These are phyloP conservation scores for Limosa lapponica DNA, from an alignment of 2,797 vertebrate species.

Conservation along the genomic window DNA sequence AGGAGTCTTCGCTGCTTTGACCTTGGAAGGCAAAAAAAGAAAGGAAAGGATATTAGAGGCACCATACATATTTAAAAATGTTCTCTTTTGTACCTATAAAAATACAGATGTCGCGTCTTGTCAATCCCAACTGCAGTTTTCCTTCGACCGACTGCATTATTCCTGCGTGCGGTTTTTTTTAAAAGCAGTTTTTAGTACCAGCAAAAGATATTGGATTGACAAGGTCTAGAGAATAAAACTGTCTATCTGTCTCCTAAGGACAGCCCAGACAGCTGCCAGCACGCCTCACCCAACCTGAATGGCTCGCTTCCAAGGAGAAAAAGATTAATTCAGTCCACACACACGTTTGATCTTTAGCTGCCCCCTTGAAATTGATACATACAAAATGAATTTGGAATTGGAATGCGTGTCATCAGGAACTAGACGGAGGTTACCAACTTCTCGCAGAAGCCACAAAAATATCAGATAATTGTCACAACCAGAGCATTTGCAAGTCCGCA, in stretches of 20 bases:
- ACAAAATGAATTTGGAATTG: background rate
- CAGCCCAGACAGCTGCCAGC: background rate
- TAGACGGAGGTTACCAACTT: background rate
- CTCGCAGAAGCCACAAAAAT: background rate
- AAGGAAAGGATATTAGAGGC: background rate
- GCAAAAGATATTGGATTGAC: background rate
- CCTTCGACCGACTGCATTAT: background rate
- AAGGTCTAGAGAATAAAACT: background rate
- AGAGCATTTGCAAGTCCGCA: background rate
- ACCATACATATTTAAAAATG: fast-evolving
- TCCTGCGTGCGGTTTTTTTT: background rate
- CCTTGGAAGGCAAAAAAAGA: conserved; percentile 22
- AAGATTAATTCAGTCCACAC: conserved; percentile 4
- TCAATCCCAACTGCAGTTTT: background rate
- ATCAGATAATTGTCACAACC: background rate
- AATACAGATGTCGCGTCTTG: background rate
- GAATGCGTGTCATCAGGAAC: background rate
- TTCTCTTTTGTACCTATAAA: background rate
- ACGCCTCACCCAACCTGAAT: background rate
- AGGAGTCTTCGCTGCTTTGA: conserved; percentile 79
- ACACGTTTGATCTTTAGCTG: conserved; percentile 9
- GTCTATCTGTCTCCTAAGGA: background rate
- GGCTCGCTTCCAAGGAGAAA: background rate
- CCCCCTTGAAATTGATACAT: background rate
- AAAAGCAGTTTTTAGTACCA: background rate